Evolutionary conservation across 2,113 vertebrate genomes (phyloP), one percentile per base, ranked within the genome.

Genomic region (Lophotis ruficrista): DNA sequence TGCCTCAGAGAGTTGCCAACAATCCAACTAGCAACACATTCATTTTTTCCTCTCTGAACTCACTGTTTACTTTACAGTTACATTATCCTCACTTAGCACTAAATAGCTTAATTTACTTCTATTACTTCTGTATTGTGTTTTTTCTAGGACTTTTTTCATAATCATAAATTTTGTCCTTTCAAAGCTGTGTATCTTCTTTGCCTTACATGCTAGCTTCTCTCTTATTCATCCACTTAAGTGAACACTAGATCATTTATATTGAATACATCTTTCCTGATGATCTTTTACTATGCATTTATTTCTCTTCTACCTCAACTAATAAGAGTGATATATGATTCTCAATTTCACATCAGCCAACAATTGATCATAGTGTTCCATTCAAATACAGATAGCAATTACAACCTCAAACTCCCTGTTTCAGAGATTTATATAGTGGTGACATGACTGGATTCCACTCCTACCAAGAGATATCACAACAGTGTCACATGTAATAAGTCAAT

Each of bases 361-460:
- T 5, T 78, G 83, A 97, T 92, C 80, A 89, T 18, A 92, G 72
- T 6, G 23, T 54, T 89, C 64, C 50, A 6, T 77, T 94, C 93
- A 91, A 91, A 94, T 38, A 79, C 38, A 89, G 33, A 69, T 15
- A 72, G 60, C 90, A 80, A 53, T 45, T 78, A 72, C 66, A 73
- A 78, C 58, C 65, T 61, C 61, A 87, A 87, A 79, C 24, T 95
- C 75, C 43, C 24, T 68, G 12, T 89, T 96, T 84, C 58, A 83
- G 56, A 96, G 85, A 93, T 96, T 96, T 95, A 89, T 80, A 87
- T 41, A 70, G 78, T 68, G 87, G 47, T 91, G 91, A 91, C 78
- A 85, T 7, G 62, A 83, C 66, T 89, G 78, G 93, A 97, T 97
- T 96, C 92, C 90, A 79, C 24, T 89, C 53, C 85, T 80, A 51